Conservation (phyloP, 2,888 invertebrate species). For the Eupeodes latifasciatus region DNA sequence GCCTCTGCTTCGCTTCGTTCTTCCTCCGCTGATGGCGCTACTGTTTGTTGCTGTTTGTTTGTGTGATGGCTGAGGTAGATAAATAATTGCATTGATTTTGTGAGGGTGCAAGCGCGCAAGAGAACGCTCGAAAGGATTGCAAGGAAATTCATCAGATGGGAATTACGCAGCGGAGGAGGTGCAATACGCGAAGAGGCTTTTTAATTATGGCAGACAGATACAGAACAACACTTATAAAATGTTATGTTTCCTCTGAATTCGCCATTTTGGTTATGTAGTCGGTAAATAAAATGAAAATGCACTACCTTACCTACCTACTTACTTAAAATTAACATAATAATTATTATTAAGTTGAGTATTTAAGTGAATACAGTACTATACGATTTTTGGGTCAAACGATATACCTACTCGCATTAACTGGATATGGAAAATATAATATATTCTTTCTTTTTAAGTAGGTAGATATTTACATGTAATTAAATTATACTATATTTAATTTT, state of each 20-base stretch:
- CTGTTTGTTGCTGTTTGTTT: neutral
- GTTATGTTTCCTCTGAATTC: slow-evolving; percentile 3
- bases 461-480: neutral
- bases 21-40: too few relatives aligned
- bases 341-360: neutral
- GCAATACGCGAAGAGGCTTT: neutral
- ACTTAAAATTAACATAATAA: slow-evolving; percentile 25
- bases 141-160: slow-evolving; percentile 9
- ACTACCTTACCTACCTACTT: neutral
- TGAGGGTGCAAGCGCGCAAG: neutral
- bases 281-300: neutral
- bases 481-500: neutral
- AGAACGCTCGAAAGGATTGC: neutral
- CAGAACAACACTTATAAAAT: slow-evolving; percentile 3
- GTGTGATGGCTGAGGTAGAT: neutral
- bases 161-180: neutral
- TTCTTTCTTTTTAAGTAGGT: slow-evolving; percentile 2
- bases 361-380: neutral
- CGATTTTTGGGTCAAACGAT: neutral
- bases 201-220: slow-evolving; percentile 35
- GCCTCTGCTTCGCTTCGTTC: neutral
- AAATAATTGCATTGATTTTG: slow-evolving; percentile 44
- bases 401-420: neutral
- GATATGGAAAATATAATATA: neutral
- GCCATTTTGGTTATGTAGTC: neutral